These are phyloP conservation scores for Drosophila fuyamai DNA, from an alignment of 1,140 invertebrate species.

Conservation along the genomic window DNA sequence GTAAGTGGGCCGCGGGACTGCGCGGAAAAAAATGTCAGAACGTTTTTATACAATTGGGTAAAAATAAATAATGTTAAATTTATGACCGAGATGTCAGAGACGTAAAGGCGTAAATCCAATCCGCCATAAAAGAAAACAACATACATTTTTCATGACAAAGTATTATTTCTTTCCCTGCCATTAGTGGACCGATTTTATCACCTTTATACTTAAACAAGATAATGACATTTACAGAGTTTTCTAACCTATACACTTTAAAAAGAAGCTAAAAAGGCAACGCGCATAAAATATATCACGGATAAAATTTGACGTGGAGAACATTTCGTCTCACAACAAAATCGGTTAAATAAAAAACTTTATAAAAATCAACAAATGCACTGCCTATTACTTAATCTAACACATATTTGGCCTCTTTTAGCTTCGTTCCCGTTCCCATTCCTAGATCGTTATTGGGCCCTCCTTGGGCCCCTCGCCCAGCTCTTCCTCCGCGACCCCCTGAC, in stretches of 20 bases:
- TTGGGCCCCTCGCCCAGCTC: conserved; percentile 11
- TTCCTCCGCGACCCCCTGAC: neutral
- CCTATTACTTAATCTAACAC: conserved; percentile 10
- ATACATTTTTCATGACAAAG: neutral
- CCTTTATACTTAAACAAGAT: neutral
- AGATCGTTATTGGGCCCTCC: conserved; percentile 5
- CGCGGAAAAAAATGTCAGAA: too few relatives aligned
- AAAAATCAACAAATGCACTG: conserved; percentile 45
- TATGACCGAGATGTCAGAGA: too few relatives aligned
- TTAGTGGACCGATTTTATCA: conserved; percentile 8
- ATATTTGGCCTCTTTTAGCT: conserved; percentile 6
- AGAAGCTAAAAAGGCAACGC: conserved; percentile 5
- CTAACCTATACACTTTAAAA: neutral
- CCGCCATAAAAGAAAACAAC: neutral
- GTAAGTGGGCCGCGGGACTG: too few relatives aligned
- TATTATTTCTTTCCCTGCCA: conserved; percentile 6
- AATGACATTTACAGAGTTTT: conserved; percentile 5
- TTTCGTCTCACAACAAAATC: neutral
- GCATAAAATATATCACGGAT: conserved; percentile 30
- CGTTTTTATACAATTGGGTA: too few relatives aligned
- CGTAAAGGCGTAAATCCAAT: too few relatives aligned
- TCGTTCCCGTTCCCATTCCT: neutral
- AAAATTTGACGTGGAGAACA: conserved; percentile 2
- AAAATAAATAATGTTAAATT: too few relatives aligned
- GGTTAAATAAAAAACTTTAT: conserved; percentile 20